Percentiles rank a stretch among this genome's conserved stretches.
Conservation (phyloP, 2,797 vertebrate genomes). For the Vultur gryphus region DNA sequence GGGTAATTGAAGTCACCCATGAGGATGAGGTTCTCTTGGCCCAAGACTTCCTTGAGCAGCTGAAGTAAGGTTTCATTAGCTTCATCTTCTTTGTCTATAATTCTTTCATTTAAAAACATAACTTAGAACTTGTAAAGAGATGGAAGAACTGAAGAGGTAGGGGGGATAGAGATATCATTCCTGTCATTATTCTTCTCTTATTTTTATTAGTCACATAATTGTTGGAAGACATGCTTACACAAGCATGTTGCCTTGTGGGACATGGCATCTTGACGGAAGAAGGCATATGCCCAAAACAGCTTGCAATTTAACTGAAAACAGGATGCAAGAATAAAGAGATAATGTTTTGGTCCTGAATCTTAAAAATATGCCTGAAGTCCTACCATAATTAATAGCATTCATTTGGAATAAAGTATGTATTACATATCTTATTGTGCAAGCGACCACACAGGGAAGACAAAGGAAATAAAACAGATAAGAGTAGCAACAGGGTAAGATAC, state of each 20-base stretch:
- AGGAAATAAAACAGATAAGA: not conserved
- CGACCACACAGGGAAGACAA: rapidly evolving
- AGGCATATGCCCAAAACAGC: not conserved
- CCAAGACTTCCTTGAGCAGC: not conserved
- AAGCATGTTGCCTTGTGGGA: not conserved
- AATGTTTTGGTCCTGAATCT: not conserved
- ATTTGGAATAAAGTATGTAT: not conserved
- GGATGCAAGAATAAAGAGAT: not conserved
- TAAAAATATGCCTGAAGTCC: not conserved
- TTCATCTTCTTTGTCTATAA: not conserved
- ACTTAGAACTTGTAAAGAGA: not conserved
- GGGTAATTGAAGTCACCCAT: not conserved
- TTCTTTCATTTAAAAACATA: not conserved
- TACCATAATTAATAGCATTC: not conserved
- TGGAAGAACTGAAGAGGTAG: not conserved
- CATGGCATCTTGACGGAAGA: not conserved
- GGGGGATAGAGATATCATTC: not conserved
- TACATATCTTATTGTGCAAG: not conserved
- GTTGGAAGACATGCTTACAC: not conserved
- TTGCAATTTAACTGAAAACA: not conserved
- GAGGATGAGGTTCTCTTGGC: not conserved
- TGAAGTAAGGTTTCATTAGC: not conserved
- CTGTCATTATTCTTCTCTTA: not conserved
- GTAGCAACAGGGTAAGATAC: not conserved
- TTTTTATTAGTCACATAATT: not conserved